Conservation (phyloP, 2,888 invertebrate species). For the Eudasyphora cyanicolor region DNA sequence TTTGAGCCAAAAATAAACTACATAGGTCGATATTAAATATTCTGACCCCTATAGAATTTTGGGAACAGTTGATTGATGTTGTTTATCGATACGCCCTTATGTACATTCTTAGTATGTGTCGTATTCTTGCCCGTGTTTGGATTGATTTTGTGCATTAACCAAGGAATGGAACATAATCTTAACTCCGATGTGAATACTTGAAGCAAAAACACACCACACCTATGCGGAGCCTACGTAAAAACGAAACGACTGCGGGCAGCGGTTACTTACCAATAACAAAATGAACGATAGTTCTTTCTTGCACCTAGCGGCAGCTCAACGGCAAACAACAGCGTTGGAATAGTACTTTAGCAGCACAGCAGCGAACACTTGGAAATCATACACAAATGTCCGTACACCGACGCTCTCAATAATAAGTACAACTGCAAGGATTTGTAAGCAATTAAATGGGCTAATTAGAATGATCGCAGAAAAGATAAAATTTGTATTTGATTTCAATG, state of each 20-base stretch:
- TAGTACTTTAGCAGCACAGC: not conserved
- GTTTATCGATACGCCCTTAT: too few relatives aligned
- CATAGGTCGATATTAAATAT: too few relatives aligned
- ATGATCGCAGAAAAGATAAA: too few relatives aligned
- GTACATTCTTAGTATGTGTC: constrained; percentile 8
- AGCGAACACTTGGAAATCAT: not conserved
- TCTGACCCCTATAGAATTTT: too few relatives aligned
- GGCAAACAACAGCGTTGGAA: not conserved
- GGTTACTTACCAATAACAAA: not conserved
- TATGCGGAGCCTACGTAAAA: constrained; percentile 28
- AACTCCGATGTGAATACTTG: constrained; percentile 4
- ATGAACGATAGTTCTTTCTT: not conserved
- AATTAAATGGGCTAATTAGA: too few relatives aligned
- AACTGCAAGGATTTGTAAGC: too few relatives aligned
- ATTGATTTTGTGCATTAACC: not conserved
- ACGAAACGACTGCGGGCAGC: constrained; percentile 8
- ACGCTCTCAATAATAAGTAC: not conserved
- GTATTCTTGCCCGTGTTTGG: not conserved
- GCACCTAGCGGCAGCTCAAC: not conserved
- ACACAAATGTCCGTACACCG: not conserved
- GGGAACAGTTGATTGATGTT: too few relatives aligned
- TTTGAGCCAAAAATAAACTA: too few relatives aligned
- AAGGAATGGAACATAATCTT: not conserved
- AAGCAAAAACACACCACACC: constrained; percentile 16
- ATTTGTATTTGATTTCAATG: too few relatives aligned